Percentiles rank a stretch among this genome's conserved stretches.
Evolutionary conservation across 2,888 invertebrate genomes (phyloP).

Genomic region (Dynastes hyllus): DNA sequence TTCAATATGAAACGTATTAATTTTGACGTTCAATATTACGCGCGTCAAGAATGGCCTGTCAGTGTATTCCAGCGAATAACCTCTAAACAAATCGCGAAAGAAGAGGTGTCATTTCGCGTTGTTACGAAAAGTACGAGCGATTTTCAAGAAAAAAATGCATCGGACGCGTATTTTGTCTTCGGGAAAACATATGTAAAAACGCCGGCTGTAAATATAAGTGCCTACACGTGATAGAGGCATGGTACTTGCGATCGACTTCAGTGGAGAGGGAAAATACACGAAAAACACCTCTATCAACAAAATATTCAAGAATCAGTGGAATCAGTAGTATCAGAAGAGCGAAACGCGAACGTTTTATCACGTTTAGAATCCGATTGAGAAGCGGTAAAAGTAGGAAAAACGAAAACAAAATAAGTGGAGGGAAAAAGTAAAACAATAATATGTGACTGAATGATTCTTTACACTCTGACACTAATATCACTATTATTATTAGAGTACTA

Average conservation of each 20-base stretch:
- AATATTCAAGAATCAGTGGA: conserved; percentile 62
- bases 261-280: conserved; percentile 61
- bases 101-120: conserved; percentile 2
- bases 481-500: conserved; percentile 19
- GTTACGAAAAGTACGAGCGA: conserved; percentile 9
- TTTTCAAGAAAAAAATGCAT: conserved; percentile 5
- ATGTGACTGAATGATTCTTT: conserved; percentile 50
- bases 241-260: conserved; percentile 55
- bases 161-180: not conserved
- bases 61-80: not conserved
- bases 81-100: not conserved
- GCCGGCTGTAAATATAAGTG: conserved; percentile 61
- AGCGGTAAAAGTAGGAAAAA: conserved; percentile 21
- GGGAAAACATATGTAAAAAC: conserved; percentile 37
- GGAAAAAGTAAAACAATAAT: conserved; percentile 13
- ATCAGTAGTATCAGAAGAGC: conserved; percentile 53
- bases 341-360: conserved; percentile 62
- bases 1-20: not conserved
- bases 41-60: conserved; percentile 3
- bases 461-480: conserved; percentile 40
- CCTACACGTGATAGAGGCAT: conserved; percentile 69
- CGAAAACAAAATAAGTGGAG: not conserved
- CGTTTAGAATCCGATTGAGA: conserved; percentile 56
- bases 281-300: conserved; percentile 64
- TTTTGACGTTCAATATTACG: not conserved